Conservation (phyloP, 2,888 invertebrate species). For the Galerucella calmariensis region DNA sequence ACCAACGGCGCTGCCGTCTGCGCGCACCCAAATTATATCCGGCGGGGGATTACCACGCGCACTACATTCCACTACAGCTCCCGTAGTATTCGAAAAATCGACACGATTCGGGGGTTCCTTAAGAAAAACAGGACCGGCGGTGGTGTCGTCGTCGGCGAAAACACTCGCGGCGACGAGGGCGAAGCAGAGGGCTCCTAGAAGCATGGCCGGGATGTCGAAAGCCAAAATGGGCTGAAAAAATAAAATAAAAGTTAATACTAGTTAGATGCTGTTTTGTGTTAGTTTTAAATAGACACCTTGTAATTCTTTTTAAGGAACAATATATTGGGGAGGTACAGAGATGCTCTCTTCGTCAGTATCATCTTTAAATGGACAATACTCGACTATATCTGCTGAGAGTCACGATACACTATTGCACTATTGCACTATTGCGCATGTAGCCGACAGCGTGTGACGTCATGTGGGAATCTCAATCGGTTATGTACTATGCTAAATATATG, state of each 20-base stretch:
- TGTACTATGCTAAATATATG: too few species aligned
- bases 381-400: too few species aligned
- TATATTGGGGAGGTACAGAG: too few species aligned
- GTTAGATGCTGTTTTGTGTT: neutral
- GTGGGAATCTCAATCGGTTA: too few species aligned
- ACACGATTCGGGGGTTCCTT: constrained; percentile 92
- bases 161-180: constrained; percentile 23
- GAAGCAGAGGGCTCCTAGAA: constrained; percentile 22
- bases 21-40: constrained; percentile 92
- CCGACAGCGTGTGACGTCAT: too few species aligned
- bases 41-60: constrained; percentile 91
- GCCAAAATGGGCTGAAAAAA: constrained; percentile 26
- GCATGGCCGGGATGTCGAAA: constrained; percentile 13
- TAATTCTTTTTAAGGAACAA: too few species aligned
- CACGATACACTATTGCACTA: too few species aligned
- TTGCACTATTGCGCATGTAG: too few species aligned
- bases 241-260: neutral
- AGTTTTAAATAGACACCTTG: too few species aligned
- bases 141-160: constrained; percentile 58
- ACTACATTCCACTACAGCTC: constrained; percentile 91
- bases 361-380: too few species aligned
- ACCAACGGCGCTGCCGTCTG: constrained; percentile 90
- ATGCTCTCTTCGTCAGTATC: too few species aligned
- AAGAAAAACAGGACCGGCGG: constrained; percentile 86
- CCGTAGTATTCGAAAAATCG: constrained; percentile 94